Conservation (phyloP, 2,888 invertebrate genomes). For the Acronicta psi region DNA sequence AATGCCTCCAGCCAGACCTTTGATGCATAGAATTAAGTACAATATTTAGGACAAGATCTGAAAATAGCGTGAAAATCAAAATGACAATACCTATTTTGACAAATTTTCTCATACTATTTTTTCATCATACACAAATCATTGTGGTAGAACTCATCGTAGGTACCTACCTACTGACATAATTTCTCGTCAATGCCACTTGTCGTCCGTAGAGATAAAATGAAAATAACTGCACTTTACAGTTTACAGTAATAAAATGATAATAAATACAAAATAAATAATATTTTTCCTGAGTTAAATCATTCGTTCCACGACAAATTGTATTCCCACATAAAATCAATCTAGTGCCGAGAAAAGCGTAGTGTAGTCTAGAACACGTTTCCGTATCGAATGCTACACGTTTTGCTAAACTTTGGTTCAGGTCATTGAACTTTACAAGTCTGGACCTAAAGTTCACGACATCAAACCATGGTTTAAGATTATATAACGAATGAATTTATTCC, state of each 20-base stretch:
- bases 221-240: conserved; percentile 11
- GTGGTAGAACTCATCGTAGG: conserved; percentile 19
- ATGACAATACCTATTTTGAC: no score
- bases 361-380: conserved; percentile 35
- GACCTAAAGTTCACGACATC: conserved; percentile 20
- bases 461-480: conserved; percentile 10
- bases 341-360: conserved; percentile 20
- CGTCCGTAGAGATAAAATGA: conserved; percentile 32
- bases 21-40: no score
- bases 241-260: not conserved
- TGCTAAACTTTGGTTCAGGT: conserved; percentile 46
- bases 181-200: conserved; percentile 36
- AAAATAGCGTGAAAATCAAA: no score
- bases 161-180: conserved; percentile 51
- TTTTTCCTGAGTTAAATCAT: conserved; percentile 7
- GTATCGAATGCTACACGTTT: conserved; percentile 53
- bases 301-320: conserved; percentile 20
- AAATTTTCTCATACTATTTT: no score
- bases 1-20: no score
- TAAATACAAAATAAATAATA: not conserved
- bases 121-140: conserved; percentile 18
- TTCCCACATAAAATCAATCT: conserved; percentile 46
- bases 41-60: no score
- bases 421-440: conserved; percentile 48
- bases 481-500: conserved; percentile 14